Evolutionary conservation across 1,140 invertebrate genomes (phyloP).

Genomic region (Drosophila pallidifrons): DNA sequence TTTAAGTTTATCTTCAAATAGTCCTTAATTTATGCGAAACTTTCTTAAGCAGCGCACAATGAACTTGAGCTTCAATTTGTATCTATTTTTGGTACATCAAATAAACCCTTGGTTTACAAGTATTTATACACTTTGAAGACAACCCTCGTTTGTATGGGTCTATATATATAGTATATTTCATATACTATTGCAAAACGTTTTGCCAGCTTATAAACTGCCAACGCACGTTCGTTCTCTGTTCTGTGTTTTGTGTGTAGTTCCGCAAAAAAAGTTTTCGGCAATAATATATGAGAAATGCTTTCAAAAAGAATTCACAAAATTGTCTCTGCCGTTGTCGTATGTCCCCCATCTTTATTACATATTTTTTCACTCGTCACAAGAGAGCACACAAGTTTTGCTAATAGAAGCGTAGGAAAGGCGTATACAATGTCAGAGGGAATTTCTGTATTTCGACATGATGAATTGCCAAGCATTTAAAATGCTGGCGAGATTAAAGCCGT

Average conservation of each 20-base stretch:
- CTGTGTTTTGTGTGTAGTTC: not conserved
- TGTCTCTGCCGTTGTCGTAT: slow-evolving; percentile 1
- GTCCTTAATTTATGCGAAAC: not conserved
- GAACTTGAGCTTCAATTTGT: not conserved
- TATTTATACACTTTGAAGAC: not conserved
- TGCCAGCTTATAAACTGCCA: slow-evolving; percentile 40
- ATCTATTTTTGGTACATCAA: not conserved
- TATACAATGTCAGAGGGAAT: slow-evolving; percentile 1
- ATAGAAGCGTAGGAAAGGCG: not conserved
- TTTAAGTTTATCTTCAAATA: not conserved
- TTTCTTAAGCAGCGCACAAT: not conserved
- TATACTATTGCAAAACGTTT: not conserved
- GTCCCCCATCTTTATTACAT: not conserved
- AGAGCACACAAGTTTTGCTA: not conserved
- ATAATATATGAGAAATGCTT: slow-evolving; percentile 51
- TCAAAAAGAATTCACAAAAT: slow-evolving; percentile 46
- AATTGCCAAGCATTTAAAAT: too few relatives aligned
- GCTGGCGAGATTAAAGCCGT: slow-evolving; percentile 13
- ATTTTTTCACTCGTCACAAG: not conserved
- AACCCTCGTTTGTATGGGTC: not conserved
- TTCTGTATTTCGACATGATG: not conserved
- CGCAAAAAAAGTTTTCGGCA: slow-evolving; percentile 29
- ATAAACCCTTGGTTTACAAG: not conserved
- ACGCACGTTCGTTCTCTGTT: slow-evolving; percentile 19
- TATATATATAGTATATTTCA: not conserved